These are phyloP conservation scores for Oryzias celebensis DNA, from an alignment of 2,113 vertebrate genomes.

Conservation along the genomic window DNA sequence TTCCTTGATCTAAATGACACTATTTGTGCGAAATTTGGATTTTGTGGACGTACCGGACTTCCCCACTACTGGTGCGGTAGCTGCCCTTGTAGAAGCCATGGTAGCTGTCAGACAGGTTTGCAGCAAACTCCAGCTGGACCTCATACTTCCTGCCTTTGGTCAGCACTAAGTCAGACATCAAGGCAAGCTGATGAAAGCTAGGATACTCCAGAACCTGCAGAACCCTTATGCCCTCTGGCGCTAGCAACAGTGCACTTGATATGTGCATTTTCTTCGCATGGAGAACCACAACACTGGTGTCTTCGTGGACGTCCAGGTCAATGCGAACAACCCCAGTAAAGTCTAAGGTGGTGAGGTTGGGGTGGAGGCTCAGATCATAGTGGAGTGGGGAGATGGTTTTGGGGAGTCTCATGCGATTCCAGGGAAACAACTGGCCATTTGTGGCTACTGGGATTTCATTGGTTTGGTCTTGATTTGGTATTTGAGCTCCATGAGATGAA, in stretches of 20 bases:
- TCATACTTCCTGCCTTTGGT: slow-evolving; percentile 72
- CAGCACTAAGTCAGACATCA: slow-evolving; percentile 72
- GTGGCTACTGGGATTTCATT: slow-evolving; percentile 53
- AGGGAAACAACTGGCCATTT: slow-evolving; percentile 80
- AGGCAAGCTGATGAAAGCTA: slow-evolving; percentile 80
- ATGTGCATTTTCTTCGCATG: slow-evolving; percentile 82
- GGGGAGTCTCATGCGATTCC: slow-evolving; percentile 84
- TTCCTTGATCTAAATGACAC: no score
- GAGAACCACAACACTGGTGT: slow-evolving; percentile 80
- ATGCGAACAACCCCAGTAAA: slow-evolving; percentile 79
- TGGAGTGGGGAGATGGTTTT: slow-evolving; percentile 76
- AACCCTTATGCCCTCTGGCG: slow-evolving; percentile 22
- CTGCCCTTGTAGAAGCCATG: slow-evolving; percentile 91
- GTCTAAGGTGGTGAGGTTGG: slow-evolving; percentile 83
- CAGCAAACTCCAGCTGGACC: slow-evolving; percentile 77
- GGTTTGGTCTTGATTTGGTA: slow-evolving; percentile 33
- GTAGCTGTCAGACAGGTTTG: slow-evolving; percentile 83
- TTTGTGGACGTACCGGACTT: slow-evolving; percentile 76
- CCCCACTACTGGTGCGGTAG: slow-evolving; percentile 82
- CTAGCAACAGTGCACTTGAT: slow-evolving; percentile 63
- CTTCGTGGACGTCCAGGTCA: slow-evolving; percentile 68
- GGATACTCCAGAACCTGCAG: slow-evolving; percentile 78
- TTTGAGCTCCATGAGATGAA: slow-evolving; percentile 45
- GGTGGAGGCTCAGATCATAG: slow-evolving; percentile 85
- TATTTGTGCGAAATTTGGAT: no score